These are phyloP conservation scores for Drosophila kanapiae DNA, from an alignment of 1,140 invertebrate species.

Conservation along the genomic window DNA sequence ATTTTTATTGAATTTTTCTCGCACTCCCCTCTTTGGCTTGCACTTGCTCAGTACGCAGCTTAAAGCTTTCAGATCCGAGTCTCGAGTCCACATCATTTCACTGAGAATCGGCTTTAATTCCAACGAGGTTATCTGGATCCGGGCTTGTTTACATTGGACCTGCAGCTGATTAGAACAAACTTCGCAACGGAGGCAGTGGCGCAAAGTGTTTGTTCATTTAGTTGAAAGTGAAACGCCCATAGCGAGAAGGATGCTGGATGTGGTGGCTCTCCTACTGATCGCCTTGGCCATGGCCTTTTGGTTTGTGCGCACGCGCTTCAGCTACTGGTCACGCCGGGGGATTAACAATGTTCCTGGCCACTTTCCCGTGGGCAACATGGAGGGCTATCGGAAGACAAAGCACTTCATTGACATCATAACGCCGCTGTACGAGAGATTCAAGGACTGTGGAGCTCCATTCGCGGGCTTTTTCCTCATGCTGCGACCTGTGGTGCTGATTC, in stretches of 20 bases:
- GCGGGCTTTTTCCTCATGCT: conserved; percentile 65
- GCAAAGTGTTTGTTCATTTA: not conserved
- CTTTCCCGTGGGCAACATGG: conserved; percentile 68
- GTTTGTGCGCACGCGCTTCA: conserved; percentile 58
- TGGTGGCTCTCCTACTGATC: conserved; percentile 57
- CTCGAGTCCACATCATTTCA: conserved; percentile 23
- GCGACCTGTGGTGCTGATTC: conserved; percentile 61
- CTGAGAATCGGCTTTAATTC: conserved; percentile 1
- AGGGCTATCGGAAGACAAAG: conserved; percentile 38
- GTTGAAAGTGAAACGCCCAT: conserved; percentile 46
- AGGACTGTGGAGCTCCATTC: conserved; percentile 59
- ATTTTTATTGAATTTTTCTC: not conserved
- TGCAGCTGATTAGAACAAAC: conserved; percentile 39
- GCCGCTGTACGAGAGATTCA: conserved; percentile 63
- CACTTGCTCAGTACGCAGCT: not conserved
- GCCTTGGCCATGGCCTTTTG: conserved; percentile 51
- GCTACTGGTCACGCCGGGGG: conserved; percentile 85
- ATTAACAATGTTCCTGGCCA: conserved; percentile 68
- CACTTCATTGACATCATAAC: conserved; percentile 73
- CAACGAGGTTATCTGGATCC: conserved; percentile 29
- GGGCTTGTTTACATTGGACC: conserved; percentile 35
- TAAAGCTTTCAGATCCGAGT: conserved; percentile 15
- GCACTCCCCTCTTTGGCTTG: not conserved
- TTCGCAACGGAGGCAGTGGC: not conserved
- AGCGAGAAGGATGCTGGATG: conserved; percentile 56